phyloP scores from a whole-genome alignment of 2,113 vertebrate genomes.

The Lamprologus ornatipinnis region DNA sequence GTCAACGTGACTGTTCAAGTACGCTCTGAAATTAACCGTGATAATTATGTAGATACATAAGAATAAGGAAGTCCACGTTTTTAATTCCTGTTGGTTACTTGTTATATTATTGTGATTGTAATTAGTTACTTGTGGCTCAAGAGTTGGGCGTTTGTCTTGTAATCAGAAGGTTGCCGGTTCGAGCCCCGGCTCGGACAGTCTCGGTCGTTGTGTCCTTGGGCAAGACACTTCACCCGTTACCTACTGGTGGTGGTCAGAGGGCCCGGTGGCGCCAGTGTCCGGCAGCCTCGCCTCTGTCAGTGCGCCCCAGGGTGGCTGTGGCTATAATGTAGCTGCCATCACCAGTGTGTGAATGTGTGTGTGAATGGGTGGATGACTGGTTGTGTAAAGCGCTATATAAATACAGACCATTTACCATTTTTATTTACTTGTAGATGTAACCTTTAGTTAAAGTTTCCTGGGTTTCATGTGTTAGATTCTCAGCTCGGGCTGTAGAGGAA shows the following conservation, averaged over 20 bases:
- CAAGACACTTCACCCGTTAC: rapidly evolving
- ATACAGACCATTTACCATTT: rapidly evolving
- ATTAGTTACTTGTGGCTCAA: background rate
- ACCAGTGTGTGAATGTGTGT: rapidly evolving
- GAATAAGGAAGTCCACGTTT: background rate
- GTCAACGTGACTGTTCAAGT: background rate
- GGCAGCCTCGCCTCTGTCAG: no score
- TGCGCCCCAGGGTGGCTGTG: no score
- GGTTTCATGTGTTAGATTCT: background rate
- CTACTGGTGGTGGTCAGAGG: no score
- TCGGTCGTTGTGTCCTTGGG: rapidly evolving
- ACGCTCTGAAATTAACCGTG: background rate
- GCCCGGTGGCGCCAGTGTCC: no score
- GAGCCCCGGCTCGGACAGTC: rapidly evolving
- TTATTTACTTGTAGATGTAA: background rate
- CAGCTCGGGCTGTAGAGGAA: rapidly evolving
- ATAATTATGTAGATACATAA: rapidly evolving
- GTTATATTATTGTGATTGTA: background rate
- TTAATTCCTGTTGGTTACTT: background rate
- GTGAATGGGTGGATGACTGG: rapidly evolving
- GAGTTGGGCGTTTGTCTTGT: rapidly evolving
- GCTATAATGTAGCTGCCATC: no score
- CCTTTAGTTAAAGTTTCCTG: background rate
- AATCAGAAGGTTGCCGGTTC: rapidly evolving
- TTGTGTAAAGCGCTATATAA: rapidly evolving